Base-by-base conservation (phyloP, 2,797 vertebrate species). In the Sebastes itinus region DNA sequence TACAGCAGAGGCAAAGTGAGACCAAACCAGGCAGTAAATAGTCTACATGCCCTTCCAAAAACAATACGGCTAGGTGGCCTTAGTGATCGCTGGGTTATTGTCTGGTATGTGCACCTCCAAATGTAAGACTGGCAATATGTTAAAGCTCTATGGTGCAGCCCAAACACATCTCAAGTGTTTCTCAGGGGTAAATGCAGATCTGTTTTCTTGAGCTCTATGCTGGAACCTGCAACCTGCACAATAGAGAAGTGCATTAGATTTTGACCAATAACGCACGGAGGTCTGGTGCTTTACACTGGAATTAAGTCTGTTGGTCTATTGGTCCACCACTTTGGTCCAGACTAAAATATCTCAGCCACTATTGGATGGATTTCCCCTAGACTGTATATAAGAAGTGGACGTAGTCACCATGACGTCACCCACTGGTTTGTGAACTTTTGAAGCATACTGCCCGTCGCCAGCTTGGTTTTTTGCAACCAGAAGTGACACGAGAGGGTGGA, bases 91-190 rank as follows among this genome's bases (percentile, higher is more conserved):
- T 62, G 71, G 67, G 32, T 67, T 46, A 75, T 88, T 52, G 23
- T 84, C 66, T 81, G 72, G 69, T 72, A 80, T 81, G 77, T 38
- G 75, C 64, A 58, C 54, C 33, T 79, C 25, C 59, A 72, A 86
- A 78, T 64, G 52, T 72, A 30, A 70, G 38, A 25, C 64, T 42
- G 67, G 78, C 38, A 46, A 23, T 73, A 23, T 66, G 72, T 76
- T 62, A 52, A 52, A 71, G 10, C 25, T 64, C 61, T 69, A 1
- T 67, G 54, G 67, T 35, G 68, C 14, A 54, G 59, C 27, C 62
- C 20, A 9, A 59, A 80, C 14, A 58, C 54, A 25, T 9, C n/a
- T n/a, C 5, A 32, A 32, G 46, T 25, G 25, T 42, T 59, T 72
- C 25, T 73, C 42, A 49, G 13, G 33, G 23, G 18, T 22, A 25